These are phyloP conservation scores for Oreocharis arfaki DNA, from an alignment of 2,113 vertebrate genomes.

Conservation along the genomic window DNA sequence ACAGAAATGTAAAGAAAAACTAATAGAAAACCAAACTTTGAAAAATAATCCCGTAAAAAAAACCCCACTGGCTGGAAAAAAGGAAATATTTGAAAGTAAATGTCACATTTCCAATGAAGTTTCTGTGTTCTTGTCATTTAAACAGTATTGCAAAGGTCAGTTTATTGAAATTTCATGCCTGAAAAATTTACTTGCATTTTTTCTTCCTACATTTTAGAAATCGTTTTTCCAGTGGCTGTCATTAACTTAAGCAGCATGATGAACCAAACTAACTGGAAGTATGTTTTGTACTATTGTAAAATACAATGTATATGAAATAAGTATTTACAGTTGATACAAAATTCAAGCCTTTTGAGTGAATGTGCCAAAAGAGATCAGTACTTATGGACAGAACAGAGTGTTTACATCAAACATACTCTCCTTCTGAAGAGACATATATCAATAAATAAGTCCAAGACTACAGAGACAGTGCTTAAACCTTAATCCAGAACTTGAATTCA, in stretches of 20 bases:
- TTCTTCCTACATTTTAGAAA: neutral
- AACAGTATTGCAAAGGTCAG: neutral
- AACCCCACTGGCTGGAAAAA: neutral
- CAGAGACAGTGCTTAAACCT: neutral
- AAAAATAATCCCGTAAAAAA: neutral
- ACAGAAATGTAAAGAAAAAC: neutral
- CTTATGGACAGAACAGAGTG: neutral
- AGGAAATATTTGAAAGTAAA: neutral
- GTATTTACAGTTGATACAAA: neutral
- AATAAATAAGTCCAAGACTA: neutral
- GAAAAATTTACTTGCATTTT: neutral
- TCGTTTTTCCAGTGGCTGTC: neutral
- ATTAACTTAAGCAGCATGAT: neutral
- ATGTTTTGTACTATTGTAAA: neutral
- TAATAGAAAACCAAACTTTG: neutral
- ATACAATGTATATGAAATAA: neutral
- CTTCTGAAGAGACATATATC: neutral
- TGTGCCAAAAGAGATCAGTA: neutral
- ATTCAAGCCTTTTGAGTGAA: neutral
- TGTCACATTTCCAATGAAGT: neutral
- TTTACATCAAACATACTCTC: neutral
- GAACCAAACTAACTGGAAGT: neutral
- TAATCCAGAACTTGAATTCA: neutral
- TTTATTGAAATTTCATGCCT: conserved; percentile 14
- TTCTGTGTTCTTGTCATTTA: neutral